Percentiles rank a stretch among this genome's conserved stretches.
Evolutionary conservation across 2,797 vertebrate genomes (phyloP).

Genomic region (Luscinia megarhynchos): DNA sequence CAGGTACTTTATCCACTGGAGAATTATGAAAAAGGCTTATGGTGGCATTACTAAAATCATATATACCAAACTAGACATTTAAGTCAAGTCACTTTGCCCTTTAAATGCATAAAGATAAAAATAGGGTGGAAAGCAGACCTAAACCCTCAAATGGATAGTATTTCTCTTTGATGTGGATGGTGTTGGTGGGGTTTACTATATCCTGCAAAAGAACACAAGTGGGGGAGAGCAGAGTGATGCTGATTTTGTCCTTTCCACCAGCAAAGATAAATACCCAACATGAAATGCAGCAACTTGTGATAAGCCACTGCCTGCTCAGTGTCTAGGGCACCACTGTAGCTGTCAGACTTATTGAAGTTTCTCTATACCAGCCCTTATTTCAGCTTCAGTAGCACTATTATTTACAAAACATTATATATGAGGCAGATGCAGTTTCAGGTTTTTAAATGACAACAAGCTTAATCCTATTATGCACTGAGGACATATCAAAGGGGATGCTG

Average conservation of each 20-base stretch:
- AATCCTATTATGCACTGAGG: not conserved
- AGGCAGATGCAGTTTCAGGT: not conserved
- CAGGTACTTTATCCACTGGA: not conserved
- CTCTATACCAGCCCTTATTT: not conserved
- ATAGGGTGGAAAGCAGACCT: not conserved
- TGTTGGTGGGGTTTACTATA: not conserved
- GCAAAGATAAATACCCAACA: not conserved
- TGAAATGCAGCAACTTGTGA: accelerated
- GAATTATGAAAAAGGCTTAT: not conserved
- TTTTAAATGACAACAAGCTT: not conserved
- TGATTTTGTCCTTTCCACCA: not conserved
- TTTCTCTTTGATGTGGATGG: not conserved
- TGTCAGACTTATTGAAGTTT: not conserved
- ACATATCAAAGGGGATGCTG: not conserved
- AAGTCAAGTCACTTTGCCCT: not conserved
- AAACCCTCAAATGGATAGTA: not conserved
- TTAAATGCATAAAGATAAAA: not conserved
- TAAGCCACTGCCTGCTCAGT: not conserved
- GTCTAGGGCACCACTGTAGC: not conserved
- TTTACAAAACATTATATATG: not conserved
- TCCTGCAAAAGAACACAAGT: not conserved
- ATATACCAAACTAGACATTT: not conserved
- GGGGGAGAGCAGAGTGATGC: not conserved
- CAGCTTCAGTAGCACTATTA: not conserved
- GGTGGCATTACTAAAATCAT: not conserved